phyloP scores from a whole-genome alignment of 2,113 vertebrate genomes.

The Trochalopteron elliotii region DNA sequence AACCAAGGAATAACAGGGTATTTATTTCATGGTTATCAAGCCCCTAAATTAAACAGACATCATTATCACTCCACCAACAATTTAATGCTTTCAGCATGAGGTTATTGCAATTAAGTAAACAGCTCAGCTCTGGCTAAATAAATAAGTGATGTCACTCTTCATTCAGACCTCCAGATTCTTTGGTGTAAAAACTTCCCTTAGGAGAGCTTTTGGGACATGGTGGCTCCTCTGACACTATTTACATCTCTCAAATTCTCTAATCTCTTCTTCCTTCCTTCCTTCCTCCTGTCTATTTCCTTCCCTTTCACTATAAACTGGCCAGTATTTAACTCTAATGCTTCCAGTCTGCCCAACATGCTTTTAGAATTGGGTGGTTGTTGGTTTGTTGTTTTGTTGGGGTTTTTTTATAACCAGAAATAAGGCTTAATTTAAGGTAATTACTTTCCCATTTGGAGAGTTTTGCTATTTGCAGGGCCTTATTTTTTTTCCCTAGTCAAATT shows the following conservation, averaged over 20 bases:
- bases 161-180: conserved; percentile 71
- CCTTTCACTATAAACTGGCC: conserved; percentile 37
- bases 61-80: conserved; percentile 62
- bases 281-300: conserved; percentile 69
- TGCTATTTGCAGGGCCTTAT: conserved; percentile 71
- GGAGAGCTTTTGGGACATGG: conserved; percentile 69
- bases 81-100: conserved; percentile 55
- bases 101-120: conserved; percentile 76
- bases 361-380: conserved; percentile 26
- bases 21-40: conserved; percentile 55
- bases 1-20: conserved; percentile 1
- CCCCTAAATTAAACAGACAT: conserved; percentile 54
- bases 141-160: conserved; percentile 76
- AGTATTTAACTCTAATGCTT: conserved; percentile 39
- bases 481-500: conserved; percentile 57
- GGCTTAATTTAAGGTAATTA: conserved; percentile 77
- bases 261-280: conserved; percentile 74
- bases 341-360: conserved; percentile 30
- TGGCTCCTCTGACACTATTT: conserved; percentile 79
- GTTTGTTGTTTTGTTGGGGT: background rate
- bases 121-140: conserved; percentile 68
- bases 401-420: conserved; percentile 74
- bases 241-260: conserved; percentile 71
- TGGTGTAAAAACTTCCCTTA: conserved; percentile 57
- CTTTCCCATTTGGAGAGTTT: conserved; percentile 49